Percentiles rank a stretch among this genome's conserved stretches.
These are phyloP conservation scores for Eupithecia exiguata DNA, from an alignment of 2,888 invertebrate genomes.

Conservation along the genomic window DNA sequence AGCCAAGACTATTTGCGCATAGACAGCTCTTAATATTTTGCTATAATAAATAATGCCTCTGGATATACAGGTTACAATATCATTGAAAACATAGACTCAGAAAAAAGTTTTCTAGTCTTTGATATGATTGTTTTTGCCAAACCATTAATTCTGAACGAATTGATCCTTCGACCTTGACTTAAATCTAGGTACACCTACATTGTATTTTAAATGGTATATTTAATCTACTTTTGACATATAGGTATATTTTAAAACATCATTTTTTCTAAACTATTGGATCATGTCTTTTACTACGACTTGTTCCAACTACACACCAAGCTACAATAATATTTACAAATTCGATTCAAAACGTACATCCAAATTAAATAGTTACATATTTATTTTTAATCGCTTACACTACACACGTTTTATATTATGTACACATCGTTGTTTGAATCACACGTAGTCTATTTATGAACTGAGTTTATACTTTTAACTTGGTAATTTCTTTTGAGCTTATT, in stretches of 20 bases:
- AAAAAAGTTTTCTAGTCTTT: not conserved
- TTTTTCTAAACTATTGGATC: constrained; percentile 16
- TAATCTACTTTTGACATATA: constrained; percentile 12
- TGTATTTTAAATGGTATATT: not conserved
- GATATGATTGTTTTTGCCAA: constrained; percentile 4
- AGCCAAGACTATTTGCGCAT: not conserved
- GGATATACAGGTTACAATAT: not conserved
- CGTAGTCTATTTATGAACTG: constrained; percentile 9
- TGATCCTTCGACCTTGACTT: constrained; percentile 3
- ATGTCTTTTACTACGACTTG: constrained; percentile 34
- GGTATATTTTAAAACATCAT: constrained; percentile 12
- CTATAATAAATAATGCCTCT: constrained; percentile 9
- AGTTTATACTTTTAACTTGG: not conserved
- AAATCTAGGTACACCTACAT: not conserved
- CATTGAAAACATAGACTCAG: not conserved
- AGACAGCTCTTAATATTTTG: not conserved
- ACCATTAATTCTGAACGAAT: constrained; percentile 8
- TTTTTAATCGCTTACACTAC: constrained; percentile 34
- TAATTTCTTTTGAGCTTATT: constrained; percentile 8
- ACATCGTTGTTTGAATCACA: constrained; percentile 39
- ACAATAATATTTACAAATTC: constrained; percentile 62
- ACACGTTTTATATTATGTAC: constrained; percentile 44
- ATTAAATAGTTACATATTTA: constrained; percentile 29
- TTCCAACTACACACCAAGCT: constrained; percentile 34
- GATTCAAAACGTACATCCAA: constrained; percentile 49